Evolutionary conservation across 2,113 vertebrate species (phyloP), one percentile per base, ranked within the genome.

Genomic region (Phoxinus phoxinus): DNA sequence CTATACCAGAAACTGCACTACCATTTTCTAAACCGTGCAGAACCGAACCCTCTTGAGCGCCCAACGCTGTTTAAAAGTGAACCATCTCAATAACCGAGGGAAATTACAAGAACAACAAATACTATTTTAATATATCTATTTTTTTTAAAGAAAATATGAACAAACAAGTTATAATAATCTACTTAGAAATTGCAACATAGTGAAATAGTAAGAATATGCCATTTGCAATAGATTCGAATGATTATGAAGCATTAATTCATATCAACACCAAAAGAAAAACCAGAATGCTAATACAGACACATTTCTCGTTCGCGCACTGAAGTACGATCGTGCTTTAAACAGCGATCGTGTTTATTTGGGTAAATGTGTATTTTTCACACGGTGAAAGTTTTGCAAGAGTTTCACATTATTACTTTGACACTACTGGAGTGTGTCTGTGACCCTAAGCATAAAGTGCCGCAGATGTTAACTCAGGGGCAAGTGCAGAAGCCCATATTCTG

Each of bases 121-220:
- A 0, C 0, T 8, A 4, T 78, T 41, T 78, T 37, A 37, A 58
- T 72, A 72, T 27, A 1, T 8, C 6, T 32, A 1, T n/a, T 56
- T 1, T 23, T 76, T 25, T 19, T 19, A 1, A 58, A 35, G 51
- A 35, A 21, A 37, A 58, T 25, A 9, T 23, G 17, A 74, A 56
- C 46, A 56, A n/a, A 76, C 23, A 61, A 30, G 25, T 80, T 37
- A 78, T 41, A 61, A 63, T 12, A 25, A 65, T 44, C 58, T 81
- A 59, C 21, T 59, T 73, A 7, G 27, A 35, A 77, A 78, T 12
- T 13, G 27, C 17, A 32, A 32, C 17, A 69, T 32, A 35, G 17
- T 56, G 23, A 76, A 32, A 15, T 8, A 67, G 27, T 25, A 2
- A 3, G n/a, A 25, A 74, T 27, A 6, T 23, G 4, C 17, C 0